Base-by-base conservation (phyloP, 2,797 vertebrate genomes). In the Xiphorhynchus erythropygius region DNA sequence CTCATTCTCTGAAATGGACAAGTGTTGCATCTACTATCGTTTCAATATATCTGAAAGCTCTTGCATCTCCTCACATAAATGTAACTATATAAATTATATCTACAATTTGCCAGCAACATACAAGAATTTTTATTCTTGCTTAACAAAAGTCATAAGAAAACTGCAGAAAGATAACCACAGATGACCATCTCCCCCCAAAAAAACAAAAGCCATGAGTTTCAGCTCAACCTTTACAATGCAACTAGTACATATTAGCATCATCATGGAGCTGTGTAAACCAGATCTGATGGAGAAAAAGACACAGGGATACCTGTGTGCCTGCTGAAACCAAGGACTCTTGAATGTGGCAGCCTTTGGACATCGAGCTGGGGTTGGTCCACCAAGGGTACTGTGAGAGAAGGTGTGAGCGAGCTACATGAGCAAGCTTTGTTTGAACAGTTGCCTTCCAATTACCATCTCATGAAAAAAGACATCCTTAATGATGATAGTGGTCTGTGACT, bases 241-340 rank as follows among this genome's bases (percentile, higher is more conserved):
- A 55, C 15, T 3, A 56, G 46, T 59, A 44, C 25, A 22, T 1
- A 10, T 6, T 3, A 33, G 8, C 57, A 49, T 7, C 25, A 30
- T 71, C 33, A 23, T 25, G 49, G 23, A 46, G 46, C 19, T 44
- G 33, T 13, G 37, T n/a, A 42, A 83, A 44, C 16, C 63, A n/a
- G 11, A 28, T 3, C 42, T 19, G 0, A 0, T 0, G 1, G 52
- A 70, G 52, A 28, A 0, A 0, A 71, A 87, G 41, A 35, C 42
- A 10, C 7, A 2, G 27, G 27, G 18, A 42, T 27, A 30, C 14
- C 18, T 9, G 5, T 5, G 3, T 4, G 1, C 24, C 79, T 60
- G 41, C 41, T 56, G 33, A 37, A 84, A 68, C 53, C 23, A 9
- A 41, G 21, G 27, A 19, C 37, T 39, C 50, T 59, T 23, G 17